phyloP scores from a whole-genome alignment of 2,888 invertebrate species.

The Formica aserva region DNA sequence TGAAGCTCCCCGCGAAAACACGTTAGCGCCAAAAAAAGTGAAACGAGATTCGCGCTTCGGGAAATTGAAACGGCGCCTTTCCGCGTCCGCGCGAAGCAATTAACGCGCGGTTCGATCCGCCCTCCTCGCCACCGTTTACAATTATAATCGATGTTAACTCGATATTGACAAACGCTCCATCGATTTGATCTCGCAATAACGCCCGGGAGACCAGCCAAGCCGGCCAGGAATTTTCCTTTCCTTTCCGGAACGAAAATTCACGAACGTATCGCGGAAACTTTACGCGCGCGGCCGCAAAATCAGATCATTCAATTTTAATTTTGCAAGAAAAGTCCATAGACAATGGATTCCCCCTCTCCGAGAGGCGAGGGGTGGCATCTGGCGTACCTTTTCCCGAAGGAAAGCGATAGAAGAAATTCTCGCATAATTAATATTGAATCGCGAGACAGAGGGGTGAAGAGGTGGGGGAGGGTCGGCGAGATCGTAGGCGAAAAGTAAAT shows the following conservation, averaged over 20 bases:
- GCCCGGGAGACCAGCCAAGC: constrained; percentile 34
- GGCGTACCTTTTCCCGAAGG: not conserved
- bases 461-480: not conserved
- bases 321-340: constrained; percentile 22
- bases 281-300: not conserved
- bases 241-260: constrained; percentile 23
- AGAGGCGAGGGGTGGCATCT: not conserved
- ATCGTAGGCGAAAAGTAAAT: constrained; percentile 39
- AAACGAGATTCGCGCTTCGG: constrained; percentile 6
- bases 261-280: constrained; percentile 32
- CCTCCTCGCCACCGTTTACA: constrained; percentile 26
- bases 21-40: constrained; percentile 16
- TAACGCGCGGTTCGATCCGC: not conserved
- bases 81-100: constrained; percentile 37
- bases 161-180: constrained; percentile 49
- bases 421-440: constrained; percentile 49
- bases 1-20: constrained; percentile 20
- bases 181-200: constrained; percentile 48
- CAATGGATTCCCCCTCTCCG: constrained; percentile 4
- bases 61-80: constrained; percentile 41
- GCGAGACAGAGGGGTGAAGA: not conserved
- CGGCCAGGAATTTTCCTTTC: constrained; percentile 15
- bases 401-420: constrained; percentile 40
- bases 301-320: constrained; percentile 50
- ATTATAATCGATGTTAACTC: constrained; percentile 55